These are phyloP conservation scores for Malthinus seriepunctatus DNA, from an alignment of 2,888 invertebrate genomes.

Conservation along the genomic window DNA sequence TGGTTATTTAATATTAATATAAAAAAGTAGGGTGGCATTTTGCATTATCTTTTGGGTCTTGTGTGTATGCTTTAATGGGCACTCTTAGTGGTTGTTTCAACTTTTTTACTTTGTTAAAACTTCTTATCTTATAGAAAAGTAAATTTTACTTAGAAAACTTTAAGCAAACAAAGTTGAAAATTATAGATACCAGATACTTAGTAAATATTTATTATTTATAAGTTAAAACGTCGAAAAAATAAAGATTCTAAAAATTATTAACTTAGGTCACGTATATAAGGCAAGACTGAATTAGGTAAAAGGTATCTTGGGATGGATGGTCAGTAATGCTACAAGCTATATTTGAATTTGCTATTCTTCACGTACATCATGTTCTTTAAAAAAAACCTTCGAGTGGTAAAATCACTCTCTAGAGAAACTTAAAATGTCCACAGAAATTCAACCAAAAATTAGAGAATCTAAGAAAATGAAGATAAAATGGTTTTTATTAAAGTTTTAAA, in stretches of 20 bases:
- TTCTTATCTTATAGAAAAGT: constrained; percentile 26
- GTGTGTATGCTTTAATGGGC: constrained; percentile 14
- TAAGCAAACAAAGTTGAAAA: constrained; percentile 12
- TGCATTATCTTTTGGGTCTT: constrained; percentile 17
- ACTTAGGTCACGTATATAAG: constrained; percentile 38
- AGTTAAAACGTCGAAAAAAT: constrained; percentile 13
- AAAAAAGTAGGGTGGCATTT: constrained; percentile 20
- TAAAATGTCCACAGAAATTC: constrained; percentile 32
- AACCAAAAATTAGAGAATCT: constrained; percentile 29
- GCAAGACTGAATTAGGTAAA: constrained; percentile 39
- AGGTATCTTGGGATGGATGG: constrained; percentile 26
- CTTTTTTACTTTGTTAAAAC: constrained; percentile 31
- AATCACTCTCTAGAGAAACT: constrained; percentile 33
- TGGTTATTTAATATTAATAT: constrained; percentile 21
- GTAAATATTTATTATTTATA: too few species aligned
- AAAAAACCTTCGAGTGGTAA: constrained; percentile 32
- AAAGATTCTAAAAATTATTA: constrained; percentile 35
- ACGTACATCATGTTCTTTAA: constrained; percentile 44
- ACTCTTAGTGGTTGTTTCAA: constrained; percentile 32
- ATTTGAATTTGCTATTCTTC: constrained; percentile 45
- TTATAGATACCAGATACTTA: neutral
- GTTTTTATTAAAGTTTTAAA: constrained; percentile 21
- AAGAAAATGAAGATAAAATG: constrained; percentile 24
- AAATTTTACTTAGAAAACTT: constrained; percentile 23
- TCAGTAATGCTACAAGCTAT: constrained; percentile 32